Conservation (phyloP, 2,888 invertebrate species). For the Melipona bicolor region DNA sequence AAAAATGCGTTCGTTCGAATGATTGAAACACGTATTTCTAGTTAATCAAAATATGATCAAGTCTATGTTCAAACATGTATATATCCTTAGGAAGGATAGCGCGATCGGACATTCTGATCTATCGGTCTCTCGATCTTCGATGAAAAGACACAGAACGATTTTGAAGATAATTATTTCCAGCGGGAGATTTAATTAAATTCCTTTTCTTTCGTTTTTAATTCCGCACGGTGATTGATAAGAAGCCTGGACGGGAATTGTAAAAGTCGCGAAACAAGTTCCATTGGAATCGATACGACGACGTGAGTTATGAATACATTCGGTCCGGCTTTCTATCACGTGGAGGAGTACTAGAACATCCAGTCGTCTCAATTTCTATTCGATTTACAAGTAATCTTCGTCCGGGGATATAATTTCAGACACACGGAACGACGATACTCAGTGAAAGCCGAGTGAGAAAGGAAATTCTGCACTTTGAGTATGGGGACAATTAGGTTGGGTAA, state of each 20-base stretch:
- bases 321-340: conserved; percentile 23
- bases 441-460: conserved; percentile 40
- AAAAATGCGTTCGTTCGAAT: background rate
- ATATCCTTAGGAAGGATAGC: background rate
- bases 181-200: background rate
- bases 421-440: conserved; percentile 22
- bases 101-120: background rate
- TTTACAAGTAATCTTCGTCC: conserved; percentile 32
- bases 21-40: background rate
- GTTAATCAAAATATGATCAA: background rate
- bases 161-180: background rate
- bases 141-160: background rate
- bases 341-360: conserved; percentile 5
- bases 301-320: background rate
- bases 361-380: conserved; percentile 36
- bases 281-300: conserved; percentile 7
- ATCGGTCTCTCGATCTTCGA: conserved; percentile 6
- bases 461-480: background rate
- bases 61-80: background rate
- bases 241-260: background rate
- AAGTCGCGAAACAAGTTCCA: conserved; percentile 8
- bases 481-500: background rate
- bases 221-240: background rate
- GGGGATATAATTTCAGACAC: conserved; percentile 32
- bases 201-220: no score